These are phyloP conservation scores for Crocodylus rhombifer DNA, from an alignment of 2,797 vertebrate species.

Conservation along the genomic window DNA sequence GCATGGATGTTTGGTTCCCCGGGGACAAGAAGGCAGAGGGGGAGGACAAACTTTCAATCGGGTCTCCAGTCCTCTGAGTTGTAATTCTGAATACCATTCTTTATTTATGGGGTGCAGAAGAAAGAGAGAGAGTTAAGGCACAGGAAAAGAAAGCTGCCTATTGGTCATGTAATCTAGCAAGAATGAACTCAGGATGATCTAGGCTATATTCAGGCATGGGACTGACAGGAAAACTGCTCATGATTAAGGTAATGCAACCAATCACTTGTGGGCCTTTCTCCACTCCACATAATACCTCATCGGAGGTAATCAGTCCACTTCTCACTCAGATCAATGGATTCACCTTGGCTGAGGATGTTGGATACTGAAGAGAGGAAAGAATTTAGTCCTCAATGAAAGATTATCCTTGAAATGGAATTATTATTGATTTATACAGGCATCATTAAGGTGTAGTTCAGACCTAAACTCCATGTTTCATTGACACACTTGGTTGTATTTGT, in stretches of 20 bases:
- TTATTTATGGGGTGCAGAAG: neutral
- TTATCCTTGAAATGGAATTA: conserved; percentile 3
- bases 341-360: neutral
- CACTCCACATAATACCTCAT: neutral
- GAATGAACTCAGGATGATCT: neutral
- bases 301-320: neutral
- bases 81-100: neutral
- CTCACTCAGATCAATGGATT: conserved; percentile 10
- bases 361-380: neutral
- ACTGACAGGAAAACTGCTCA: neutral
- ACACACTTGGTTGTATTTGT: neutral
- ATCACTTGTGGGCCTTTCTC: conserved; percentile 20
- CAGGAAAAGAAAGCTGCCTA: neutral
- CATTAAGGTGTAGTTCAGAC: neutral
- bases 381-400: neutral
- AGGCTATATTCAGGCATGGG: neutral
- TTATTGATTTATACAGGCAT: conserved; percentile 31
- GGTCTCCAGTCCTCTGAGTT: neutral
- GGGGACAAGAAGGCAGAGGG: too few relatives aligned
- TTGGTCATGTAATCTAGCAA: neutral
- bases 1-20: too few relatives aligned
- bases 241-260: neutral
- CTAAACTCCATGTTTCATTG: neutral
- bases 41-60: neutral
- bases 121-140: neutral